Percentiles rank a stretch among this genome's conserved stretches.
These are phyloP conservation scores for Clinocottus analis DNA, from an alignment of 2,113 vertebrate species.

Conservation along the genomic window DNA sequence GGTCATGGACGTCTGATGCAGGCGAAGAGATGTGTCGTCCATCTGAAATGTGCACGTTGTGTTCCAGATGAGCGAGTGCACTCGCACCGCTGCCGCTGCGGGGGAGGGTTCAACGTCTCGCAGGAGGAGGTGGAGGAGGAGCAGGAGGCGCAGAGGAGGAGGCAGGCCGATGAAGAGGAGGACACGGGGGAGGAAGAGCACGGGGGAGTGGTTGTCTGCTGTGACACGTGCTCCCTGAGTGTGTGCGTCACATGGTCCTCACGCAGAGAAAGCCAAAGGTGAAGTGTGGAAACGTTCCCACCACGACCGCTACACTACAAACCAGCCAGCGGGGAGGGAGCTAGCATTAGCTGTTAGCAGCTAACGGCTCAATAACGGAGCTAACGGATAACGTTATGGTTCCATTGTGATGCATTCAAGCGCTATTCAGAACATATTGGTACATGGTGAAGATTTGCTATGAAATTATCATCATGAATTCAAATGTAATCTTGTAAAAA, in stretches of 20 bases:
- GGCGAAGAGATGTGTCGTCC: too few species aligned
- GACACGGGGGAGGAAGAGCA: neutral
- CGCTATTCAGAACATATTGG: neutral
- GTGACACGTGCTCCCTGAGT: conserved; percentile 83
- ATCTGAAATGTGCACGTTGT: conserved; percentile 7
- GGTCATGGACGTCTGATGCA: too few species aligned
- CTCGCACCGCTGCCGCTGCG: conserved; percentile 78
- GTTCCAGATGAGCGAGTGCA: conserved; percentile 57
- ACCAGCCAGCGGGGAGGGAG: too few species aligned
- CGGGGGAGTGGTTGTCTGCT: conserved; percentile 74
- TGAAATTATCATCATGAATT: too few species aligned
- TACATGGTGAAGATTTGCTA: neutral
- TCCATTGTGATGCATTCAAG: neutral
- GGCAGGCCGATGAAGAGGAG: conserved; percentile 34
- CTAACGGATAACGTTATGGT: neutral
- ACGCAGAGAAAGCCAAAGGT: neutral
- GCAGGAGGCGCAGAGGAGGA: conserved; percentile 21
- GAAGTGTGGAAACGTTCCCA: neutral
- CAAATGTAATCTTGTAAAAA: too few species aligned
- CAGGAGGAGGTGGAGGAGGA: conserved; percentile 62
- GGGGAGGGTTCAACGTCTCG: conserved; percentile 73
- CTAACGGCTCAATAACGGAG: too few species aligned
- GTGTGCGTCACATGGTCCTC: conserved; percentile 69
- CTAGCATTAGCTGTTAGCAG: neutral
- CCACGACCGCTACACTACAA: too few species aligned